Base-by-base conservation (phyloP, 1,140 invertebrate species). In the Lutraria rhynchaena region DNA sequence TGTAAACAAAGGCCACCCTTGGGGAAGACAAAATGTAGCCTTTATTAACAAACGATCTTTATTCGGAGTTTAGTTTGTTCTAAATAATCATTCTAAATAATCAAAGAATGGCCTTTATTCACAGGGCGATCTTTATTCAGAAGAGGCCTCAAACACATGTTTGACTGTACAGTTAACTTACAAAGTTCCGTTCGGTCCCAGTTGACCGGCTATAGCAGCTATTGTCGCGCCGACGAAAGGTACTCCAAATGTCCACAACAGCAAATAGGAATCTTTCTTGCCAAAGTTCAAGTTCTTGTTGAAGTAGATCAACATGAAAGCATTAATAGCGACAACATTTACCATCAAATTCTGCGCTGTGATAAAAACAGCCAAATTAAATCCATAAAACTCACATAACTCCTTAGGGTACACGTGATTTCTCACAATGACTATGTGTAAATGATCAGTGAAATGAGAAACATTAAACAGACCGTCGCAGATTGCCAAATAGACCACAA, bases 401-500 rank as follows among this genome's bases (percentile, higher is more conserved):
- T 75, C 71, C 46, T 75, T 75, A n/a, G 71, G 71, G 17, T 53
- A 53, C 7, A 75, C 71, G 24, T 75, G 71, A 17, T 75, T 13
- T 61, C 29, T 60, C 3, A 53, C 49, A 11, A 75, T 75, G 1
- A 75, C 55, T 31, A 75, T 75, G 41, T 75, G 71, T 61, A 75
- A 31, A 49, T 75, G 71, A 24, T 75, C 83, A n/a, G 77, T 67
- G 9, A 75, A 78, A 46, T 85, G 83, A 1, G 83, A 76, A n/a
- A 85, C 41, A 35, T 82, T 85, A 61, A 85, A 85, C 3, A 82
- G 31, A 5, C 70, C 73, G 46, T 85, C 84, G 46, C 84, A 85
- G n/a, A 81, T 11, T 19, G 84, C 80, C 63, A 85, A 61, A 60
- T 85, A 85, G 4, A 85, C 81, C 1, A 85, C 81, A 33, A 85